Evolutionary conservation across 1,140 invertebrate species (phyloP).

Genomic region (Eupeodes corollae): DNA sequence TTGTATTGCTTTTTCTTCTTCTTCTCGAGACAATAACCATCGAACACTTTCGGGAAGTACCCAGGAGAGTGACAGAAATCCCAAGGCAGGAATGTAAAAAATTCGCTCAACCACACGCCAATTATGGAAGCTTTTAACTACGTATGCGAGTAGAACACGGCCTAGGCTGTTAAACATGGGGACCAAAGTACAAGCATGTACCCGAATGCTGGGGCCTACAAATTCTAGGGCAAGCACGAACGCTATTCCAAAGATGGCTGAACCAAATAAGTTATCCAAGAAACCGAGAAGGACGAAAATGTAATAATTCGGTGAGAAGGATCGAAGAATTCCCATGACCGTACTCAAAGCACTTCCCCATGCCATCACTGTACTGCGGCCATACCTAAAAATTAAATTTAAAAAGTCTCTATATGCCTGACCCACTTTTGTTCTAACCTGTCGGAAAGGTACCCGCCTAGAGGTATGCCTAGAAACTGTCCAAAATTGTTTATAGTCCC

Average conservation of each 20-base stretch:
- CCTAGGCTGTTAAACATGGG: constrained; percentile 61
- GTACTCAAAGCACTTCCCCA: constrained; percentile 44
- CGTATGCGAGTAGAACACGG: constrained; percentile 50
- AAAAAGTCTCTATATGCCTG: neutral
- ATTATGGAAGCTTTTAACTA: constrained; percentile 54
- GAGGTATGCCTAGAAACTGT: constrained; percentile 54
- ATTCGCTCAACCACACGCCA: constrained; percentile 58
- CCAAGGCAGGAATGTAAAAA: constrained; percentile 52
- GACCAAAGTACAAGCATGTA: constrained; percentile 59
- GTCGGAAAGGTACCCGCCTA: constrained; percentile 58
- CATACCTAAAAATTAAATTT: constrained; percentile 40
- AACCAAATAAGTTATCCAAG: constrained; percentile 47
- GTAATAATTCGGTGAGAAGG: constrained; percentile 51
- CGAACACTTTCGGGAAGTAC: constrained; percentile 53
- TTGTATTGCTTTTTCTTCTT: constrained; percentile 48
- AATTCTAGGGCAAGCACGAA: constrained; percentile 61
- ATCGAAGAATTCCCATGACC: constrained; percentile 48
- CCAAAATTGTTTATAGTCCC: constrained; percentile 61
- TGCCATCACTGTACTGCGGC: constrained; percentile 49
- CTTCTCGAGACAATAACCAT: constrained; percentile 61
- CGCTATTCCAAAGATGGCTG: constrained; percentile 50
- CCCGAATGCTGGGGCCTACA: constrained; percentile 59
- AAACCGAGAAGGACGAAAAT: constrained; percentile 54
- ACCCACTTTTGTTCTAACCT: constrained; percentile 43
- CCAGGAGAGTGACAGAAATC: constrained; percentile 49